Conservation (phyloP, 2,888 invertebrate genomes). For the Cantharis flavilabris region DNA sequence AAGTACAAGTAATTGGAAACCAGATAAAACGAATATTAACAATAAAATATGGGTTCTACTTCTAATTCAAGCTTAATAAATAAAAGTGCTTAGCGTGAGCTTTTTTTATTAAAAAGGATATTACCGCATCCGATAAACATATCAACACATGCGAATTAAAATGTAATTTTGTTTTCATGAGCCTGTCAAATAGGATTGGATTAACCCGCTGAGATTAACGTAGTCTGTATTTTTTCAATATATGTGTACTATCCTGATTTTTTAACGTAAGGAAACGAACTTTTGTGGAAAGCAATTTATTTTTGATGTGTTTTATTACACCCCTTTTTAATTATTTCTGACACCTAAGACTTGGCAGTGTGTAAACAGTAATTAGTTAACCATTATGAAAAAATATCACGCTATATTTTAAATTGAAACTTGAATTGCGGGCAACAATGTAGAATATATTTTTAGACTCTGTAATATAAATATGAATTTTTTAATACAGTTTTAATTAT, state of each 20-base stretch:
- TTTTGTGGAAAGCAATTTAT: neutral
- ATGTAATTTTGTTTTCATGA: neutral
- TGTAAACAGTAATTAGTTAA: neutral
- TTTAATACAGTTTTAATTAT: neutral
- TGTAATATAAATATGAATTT: neutral
- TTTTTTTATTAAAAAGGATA: neutral
- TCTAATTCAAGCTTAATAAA: no score
- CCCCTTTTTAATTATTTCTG: neutral
- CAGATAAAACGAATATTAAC: no score
- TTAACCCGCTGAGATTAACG: neutral
- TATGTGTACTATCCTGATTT: neutral
- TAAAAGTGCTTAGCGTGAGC: no score
- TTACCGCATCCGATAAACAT: neutral
- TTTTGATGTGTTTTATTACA: neutral
- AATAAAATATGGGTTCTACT: no score
- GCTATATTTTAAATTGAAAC: neutral
- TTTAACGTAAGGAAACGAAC: neutral
- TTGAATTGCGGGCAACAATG: neutral
- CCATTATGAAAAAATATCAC: neutral
- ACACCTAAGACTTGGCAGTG: neutral
- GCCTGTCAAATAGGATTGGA: neutral
- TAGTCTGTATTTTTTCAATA: neutral
- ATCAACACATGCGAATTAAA: neutral
- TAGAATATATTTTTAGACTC: neutral
- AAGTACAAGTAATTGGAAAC: no score